Percentiles rank a stretch among this genome's conserved stretches.
Evolutionary conservation across 1,140 invertebrate species (phyloP).

Genomic region (Mya arenaria): DNA sequence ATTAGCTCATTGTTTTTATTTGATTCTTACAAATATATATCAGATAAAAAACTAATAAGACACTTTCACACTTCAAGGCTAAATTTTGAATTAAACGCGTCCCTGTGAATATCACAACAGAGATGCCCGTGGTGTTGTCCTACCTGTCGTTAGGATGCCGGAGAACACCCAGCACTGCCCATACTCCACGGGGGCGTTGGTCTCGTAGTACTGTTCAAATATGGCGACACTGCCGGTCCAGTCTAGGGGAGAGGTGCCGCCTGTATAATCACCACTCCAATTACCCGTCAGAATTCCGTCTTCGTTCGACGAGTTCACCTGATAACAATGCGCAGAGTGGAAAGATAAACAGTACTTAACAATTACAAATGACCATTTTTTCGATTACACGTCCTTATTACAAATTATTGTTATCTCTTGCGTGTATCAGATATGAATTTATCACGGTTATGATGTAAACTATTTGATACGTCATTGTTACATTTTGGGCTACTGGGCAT

Average conservation of each 20-base stretch:
- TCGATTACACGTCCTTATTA: not conserved
- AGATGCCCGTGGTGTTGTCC: no score
- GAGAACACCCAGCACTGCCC: slow-evolving; percentile 98
- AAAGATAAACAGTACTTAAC: no score
- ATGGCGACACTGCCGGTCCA: slow-evolving; percentile 95
- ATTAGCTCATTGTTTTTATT: no score
- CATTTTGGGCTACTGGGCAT: no score
- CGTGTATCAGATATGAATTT: not conserved
- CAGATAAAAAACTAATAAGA: no score
- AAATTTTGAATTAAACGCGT: no score
- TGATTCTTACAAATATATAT: no score
- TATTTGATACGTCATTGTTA: not conserved
- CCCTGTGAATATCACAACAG: no score
- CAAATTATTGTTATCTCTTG: not conserved
- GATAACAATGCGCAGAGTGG: no score
- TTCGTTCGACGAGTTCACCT: slow-evolving; percentile 84
- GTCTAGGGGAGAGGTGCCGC: slow-evolving; percentile 82
- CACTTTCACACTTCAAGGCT: no score
- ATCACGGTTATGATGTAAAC: not conserved
- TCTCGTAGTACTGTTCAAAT: slow-evolving; percentile 90
- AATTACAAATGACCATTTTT: not conserved
- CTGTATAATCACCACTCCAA: slow-evolving; percentile 90
- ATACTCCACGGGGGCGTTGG: slow-evolving; percentile 94
- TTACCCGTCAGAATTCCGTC: slow-evolving; percentile 93
- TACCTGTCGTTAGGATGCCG: slow-evolving; percentile 89